Evolutionary conservation across 2,113 vertebrate genomes (phyloP).

Genomic region (Aptenodytes forsteri): DNA sequence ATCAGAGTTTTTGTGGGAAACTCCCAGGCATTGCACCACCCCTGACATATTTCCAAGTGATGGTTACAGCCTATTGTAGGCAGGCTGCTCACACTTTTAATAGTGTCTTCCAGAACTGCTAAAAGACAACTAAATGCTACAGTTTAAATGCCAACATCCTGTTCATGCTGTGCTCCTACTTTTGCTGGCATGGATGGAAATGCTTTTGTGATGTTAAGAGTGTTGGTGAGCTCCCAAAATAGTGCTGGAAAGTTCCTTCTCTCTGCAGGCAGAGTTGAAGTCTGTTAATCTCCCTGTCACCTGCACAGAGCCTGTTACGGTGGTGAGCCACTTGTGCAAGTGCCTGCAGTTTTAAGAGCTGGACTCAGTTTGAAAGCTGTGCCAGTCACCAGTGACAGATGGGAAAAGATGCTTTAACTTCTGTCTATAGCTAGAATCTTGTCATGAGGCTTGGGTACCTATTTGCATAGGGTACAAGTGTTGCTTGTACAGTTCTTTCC

Average conservation of each 20-base stretch:
- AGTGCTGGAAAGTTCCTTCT: neutral
- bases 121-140: neutral
- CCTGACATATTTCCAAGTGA: neutral
- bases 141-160: neutral
- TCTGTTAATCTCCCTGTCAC: neutral
- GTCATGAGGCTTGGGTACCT: neutral
- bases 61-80: neutral
- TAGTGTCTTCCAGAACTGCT: neutral
- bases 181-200: neutral
- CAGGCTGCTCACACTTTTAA: neutral
- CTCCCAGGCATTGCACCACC: neutral
- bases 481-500: neutral
- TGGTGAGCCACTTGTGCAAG: neutral
- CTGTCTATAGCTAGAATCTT: neutral
- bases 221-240: slow-evolving; percentile 9
- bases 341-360: neutral
- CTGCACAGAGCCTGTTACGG: neutral
- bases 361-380: neutral
- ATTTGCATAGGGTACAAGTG: neutral
- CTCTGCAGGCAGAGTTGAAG: neutral
- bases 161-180: neutral
- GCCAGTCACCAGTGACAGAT: neutral
- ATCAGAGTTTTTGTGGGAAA: neutral
- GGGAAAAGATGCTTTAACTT: neutral
- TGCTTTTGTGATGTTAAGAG: neutral